phyloP scores from a whole-genome alignment of 2,113 vertebrate genomes.

The Petrocephalus microphthalmus region DNA sequence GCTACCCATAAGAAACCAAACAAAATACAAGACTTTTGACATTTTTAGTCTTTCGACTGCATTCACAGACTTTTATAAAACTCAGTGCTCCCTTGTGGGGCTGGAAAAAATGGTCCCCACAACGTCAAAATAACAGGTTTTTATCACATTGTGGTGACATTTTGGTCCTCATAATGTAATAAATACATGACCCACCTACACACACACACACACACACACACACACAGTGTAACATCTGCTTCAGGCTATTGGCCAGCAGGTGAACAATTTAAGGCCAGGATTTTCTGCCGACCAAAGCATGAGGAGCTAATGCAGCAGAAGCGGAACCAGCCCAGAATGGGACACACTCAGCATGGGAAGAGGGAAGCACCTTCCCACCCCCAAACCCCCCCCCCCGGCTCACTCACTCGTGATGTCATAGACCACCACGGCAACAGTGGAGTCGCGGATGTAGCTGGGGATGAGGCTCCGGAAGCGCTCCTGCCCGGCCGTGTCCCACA shows the following conservation, averaged over 20 bases:
- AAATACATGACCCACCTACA: not conserved
- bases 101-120: not conserved
- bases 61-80: no score
- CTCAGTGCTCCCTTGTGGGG: no score
- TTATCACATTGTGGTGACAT: not conserved
- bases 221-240: not conserved
- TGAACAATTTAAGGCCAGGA: no score
- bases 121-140: not conserved
- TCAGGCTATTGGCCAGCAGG: no score
- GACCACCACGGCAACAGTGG: slow-evolving; percentile 86
- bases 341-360: not conserved
- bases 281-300: not conserved
- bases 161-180: no score
- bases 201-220: slow-evolving; percentile 5
- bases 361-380: not conserved
- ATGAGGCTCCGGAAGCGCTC: slow-evolving; percentile 90
- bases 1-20: no score
- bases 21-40: no score
- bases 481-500: slow-evolving; percentile 90
- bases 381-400: not conserved
- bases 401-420: slow-evolving; percentile 88
- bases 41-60: no score
- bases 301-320: not conserved
- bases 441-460: slow-evolving; percentile 89
- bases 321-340: not conserved